A percentile compares a stretch with the other conserved stretches of the same genome.
Evolutionary conservation across 35 echinoderm and acorn worm species (phyloP).

Genomic region (Nesometra sesokonis): DNA sequence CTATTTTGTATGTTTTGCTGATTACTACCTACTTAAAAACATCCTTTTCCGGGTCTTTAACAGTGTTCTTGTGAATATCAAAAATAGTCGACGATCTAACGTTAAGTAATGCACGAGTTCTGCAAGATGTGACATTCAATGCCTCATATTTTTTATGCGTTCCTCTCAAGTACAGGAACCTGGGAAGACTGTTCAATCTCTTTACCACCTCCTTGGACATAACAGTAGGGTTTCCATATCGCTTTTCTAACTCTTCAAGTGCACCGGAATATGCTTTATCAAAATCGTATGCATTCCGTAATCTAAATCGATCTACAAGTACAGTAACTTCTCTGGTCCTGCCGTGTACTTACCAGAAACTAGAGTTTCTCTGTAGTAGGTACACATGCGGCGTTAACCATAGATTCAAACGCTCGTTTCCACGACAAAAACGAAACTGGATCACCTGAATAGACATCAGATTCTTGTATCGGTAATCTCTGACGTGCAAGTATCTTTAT

Average conservation of each 20-base stretch:
- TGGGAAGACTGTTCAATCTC: neutral
- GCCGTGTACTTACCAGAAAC: neutral
- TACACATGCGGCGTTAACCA: neutral
- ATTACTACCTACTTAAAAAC: too few relatives aligned
- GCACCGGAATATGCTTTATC: neutral
- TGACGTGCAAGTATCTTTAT: neutral
- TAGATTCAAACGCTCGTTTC: neutral
- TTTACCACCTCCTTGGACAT: neutral
- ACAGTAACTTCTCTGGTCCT: neutral
- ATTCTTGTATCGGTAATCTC: neutral
- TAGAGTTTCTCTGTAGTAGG: neutral
- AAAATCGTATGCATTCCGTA: neutral
- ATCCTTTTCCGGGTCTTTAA: too few relatives aligned
- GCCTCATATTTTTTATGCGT: neutral
- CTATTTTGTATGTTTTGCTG: too few relatives aligned
- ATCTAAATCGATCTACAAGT: neutral
- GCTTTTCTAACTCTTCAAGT: neutral
- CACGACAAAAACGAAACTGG: neutral
- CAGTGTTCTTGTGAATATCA: too few relatives aligned
- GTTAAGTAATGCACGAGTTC: too few relatives aligned
- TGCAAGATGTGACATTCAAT: too few relatives aligned
- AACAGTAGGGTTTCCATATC: neutral
- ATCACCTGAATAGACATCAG: neutral
- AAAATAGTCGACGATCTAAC: too few relatives aligned
- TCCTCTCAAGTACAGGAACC: neutral